phyloP scores from a whole-genome alignment of 1,140 invertebrate species.

The Propsilocerus akamusi region DNA sequence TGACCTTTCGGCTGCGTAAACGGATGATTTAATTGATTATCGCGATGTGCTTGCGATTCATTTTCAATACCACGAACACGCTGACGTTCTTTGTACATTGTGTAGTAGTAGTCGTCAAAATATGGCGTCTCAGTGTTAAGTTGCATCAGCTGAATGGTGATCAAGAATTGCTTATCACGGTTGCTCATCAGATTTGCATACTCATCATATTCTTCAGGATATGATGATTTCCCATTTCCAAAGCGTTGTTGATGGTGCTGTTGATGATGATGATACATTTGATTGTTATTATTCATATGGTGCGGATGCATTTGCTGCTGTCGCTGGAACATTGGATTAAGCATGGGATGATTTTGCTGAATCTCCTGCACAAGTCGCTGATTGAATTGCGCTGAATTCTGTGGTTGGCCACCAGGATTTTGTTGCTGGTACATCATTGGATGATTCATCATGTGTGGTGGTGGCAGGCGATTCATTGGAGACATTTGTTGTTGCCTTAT shows the following conservation, averaged over 20 bases:
- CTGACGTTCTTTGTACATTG: slow-evolving; percentile 40
- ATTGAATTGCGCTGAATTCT: slow-evolving; percentile 13
- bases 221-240: not conserved
- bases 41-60: slow-evolving; percentile 34
- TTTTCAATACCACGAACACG: slow-evolving; percentile 29
- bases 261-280: slow-evolving; percentile 16
- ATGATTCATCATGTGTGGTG: slow-evolving; percentile 6
- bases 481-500: slow-evolving; percentile 12
- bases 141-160: slow-evolving; percentile 81
- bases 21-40: slow-evolving; percentile 38
- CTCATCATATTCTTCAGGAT: slow-evolving; percentile 37
- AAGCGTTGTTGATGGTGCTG: slow-evolving; percentile 17
- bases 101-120: slow-evolving; percentile 73
- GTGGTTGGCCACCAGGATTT: slow-evolving; percentile 16
- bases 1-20: slow-evolving; percentile 26
- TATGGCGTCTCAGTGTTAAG: slow-evolving; percentile 70
- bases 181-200: slow-evolving; percentile 81
- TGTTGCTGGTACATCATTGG: slow-evolving; percentile 12
- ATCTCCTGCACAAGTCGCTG: slow-evolving; percentile 32
- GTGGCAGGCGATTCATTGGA: slow-evolving; percentile 11
- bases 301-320: slow-evolving; percentile 20
- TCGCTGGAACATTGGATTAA: slow-evolving; percentile 10
- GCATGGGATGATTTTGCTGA: slow-evolving; percentile 35
- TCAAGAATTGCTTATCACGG: slow-evolving; percentile 81
- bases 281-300: slow-evolving; percentile 19